Evolutionary conservation across 2,888 invertebrate genomes (phyloP).

Genomic region (Conus canariensis): DNA sequence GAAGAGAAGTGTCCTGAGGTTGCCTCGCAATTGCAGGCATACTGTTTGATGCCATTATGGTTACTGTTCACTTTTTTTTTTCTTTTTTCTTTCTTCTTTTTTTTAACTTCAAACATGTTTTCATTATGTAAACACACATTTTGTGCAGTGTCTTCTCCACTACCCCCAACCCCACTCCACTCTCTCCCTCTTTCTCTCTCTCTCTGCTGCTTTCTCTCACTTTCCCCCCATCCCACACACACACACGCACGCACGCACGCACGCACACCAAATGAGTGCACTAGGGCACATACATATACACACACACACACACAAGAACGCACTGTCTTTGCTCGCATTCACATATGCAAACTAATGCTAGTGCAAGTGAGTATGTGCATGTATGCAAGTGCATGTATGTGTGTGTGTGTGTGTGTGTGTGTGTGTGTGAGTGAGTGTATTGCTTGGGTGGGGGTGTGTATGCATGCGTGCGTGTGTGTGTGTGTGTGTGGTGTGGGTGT

Average conservation of each 20-base stretch:
- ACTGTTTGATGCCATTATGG: no score
- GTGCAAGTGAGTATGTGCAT: no score
- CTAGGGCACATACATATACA: not conserved
- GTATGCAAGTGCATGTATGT: no score
- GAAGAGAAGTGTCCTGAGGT: no score
- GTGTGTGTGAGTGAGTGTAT: no score
- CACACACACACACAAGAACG: not conserved
- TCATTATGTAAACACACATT: no score
- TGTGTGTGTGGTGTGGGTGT: no score
- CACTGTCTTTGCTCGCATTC: not conserved
- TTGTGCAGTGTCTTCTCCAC: not conserved
- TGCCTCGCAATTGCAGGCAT: no score
- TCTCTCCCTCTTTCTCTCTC: constrained; percentile 31
- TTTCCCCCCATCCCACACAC: constrained; percentile 10
- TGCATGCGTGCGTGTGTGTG: no score
- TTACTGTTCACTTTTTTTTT: no score
- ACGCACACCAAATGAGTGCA: not conserved
- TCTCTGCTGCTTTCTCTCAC: not conserved
- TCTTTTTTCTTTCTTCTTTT: not conserved
- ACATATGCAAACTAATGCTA: no score
- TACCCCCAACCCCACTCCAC: not conserved
- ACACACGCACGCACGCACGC: constrained; percentile 23
- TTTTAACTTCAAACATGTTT: not conserved
- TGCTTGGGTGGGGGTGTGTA: no score
- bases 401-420: not conserved